phyloP scores from a whole-genome alignment of 2,113 vertebrate genomes.

The Blennius ocellaris region DNA sequence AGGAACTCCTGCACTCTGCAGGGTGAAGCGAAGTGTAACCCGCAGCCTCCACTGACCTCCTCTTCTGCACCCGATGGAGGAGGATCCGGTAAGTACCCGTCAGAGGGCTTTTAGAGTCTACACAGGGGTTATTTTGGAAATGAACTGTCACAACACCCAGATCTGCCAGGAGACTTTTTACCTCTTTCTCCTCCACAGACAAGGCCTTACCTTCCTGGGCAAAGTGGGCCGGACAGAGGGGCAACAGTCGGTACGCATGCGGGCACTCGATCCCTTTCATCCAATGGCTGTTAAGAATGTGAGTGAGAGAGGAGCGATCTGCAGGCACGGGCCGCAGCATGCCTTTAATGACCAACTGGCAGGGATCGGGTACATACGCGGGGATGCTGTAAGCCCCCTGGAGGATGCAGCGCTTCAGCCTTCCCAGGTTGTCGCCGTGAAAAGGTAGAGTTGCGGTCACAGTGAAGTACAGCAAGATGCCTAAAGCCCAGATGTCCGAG shows the following conservation, averaged over 20 bases:
- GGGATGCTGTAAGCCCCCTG: slow-evolving; percentile 82
- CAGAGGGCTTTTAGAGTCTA: slow-evolving; percentile 71
- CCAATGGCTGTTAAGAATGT: slow-evolving; percentile 77
- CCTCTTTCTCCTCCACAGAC: slow-evolving; percentile 78
- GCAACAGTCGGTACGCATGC: slow-evolving; percentile 58
- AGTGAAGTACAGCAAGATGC: slow-evolving; percentile 84
- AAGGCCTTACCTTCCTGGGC: slow-evolving; percentile 49
- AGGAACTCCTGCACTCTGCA: slow-evolving; percentile 56
- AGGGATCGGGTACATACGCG: slow-evolving; percentile 68
- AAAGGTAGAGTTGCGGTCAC: slow-evolving; percentile 82
- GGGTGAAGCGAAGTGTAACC: slow-evolving; percentile 69
- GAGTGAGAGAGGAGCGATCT: slow-evolving; percentile 72
- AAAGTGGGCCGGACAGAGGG: slow-evolving; percentile 72
- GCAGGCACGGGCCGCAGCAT: slow-evolving; percentile 77
- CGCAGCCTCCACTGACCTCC: slow-evolving; percentile 66
- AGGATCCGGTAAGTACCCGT: slow-evolving; percentile 84
- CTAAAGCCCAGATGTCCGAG: slow-evolving; percentile 86
- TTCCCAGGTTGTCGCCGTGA: slow-evolving; percentile 73
- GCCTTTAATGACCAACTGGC: slow-evolving; percentile 78
- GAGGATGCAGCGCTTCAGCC: slow-evolving; percentile 81
- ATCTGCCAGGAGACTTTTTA: slow-evolving; percentile 65
- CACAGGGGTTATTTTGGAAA: slow-evolving; percentile 78
- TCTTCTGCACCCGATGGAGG: slow-evolving; percentile 81
- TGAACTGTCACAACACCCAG: slow-evolving; percentile 73
- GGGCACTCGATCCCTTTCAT: slow-evolving; percentile 76